Evolutionary conservation across 2,888 invertebrate species (phyloP).

Genomic region (Lycia hirtaria): DNA sequence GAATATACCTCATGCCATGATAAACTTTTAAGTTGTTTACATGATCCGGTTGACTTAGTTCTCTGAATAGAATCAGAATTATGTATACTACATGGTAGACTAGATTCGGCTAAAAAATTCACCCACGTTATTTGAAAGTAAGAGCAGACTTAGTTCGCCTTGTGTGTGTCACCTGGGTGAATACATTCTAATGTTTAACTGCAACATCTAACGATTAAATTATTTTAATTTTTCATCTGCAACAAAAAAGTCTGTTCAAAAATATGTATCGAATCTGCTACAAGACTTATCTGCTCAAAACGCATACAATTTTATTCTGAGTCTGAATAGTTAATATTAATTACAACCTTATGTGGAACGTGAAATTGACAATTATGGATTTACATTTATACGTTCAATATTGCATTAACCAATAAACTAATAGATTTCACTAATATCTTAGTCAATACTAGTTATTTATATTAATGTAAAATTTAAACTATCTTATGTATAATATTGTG

Average conservation of each 20-base stretch:
- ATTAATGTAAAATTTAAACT: constrained; percentile 45
- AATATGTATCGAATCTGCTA: background rate
- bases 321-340: constrained; percentile 38
- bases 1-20: too few species aligned
- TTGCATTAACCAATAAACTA: constrained; percentile 43
- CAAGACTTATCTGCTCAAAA: background rate
- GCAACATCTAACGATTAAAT: too few species aligned
- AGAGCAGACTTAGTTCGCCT: too few species aligned
- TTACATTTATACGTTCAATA: constrained; percentile 41
- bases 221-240: too few species aligned
- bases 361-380: constrained; percentile 44
- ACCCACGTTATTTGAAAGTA: too few species aligned
- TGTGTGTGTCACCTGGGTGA: background rate
- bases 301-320: constrained; percentile 24
- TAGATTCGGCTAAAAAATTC: too few species aligned
- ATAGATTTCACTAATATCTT: constrained; percentile 42
- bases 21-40: too few species aligned
- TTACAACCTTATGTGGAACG: constrained; percentile 44
- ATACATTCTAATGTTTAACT: background rate
- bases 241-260: background rate
- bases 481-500: constrained; percentile 43
- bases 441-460: constrained; percentile 42
- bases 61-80: too few species aligned
- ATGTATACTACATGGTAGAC: too few species aligned
- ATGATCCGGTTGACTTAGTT: too few species aligned